These are phyloP conservation scores for Flexamia atlantica DNA, from an alignment of 2,888 invertebrate genomes.

Conservation along the genomic window DNA sequence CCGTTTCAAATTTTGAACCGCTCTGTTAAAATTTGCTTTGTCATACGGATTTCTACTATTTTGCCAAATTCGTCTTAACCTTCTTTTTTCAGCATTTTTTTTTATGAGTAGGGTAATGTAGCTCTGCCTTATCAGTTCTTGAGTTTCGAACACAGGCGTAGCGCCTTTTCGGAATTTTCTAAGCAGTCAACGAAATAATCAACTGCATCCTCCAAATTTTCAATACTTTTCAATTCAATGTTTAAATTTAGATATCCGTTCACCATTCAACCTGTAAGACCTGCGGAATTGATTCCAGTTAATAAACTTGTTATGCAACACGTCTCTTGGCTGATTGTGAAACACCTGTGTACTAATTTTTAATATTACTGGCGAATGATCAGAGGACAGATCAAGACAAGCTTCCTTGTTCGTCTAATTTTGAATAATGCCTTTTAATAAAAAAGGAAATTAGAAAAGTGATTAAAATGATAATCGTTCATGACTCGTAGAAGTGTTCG, in stretches of 20 bases:
- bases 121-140: neutral
- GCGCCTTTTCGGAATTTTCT: neutral
- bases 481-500: too few relatives aligned
- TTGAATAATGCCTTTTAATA: neutral
- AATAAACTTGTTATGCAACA: neutral
- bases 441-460: neutral
- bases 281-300: neutral
- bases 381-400: slow-evolving; percentile 8
- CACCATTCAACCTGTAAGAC: too few relatives aligned
- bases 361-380: slow-evolving; percentile 19
- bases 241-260: neutral
- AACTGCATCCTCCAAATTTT: neutral
- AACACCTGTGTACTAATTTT: neutral
- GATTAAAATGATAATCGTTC: too few relatives aligned
- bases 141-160: neutral
- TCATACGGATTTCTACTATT: slow-evolving; percentile 9
- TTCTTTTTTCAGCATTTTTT: neutral
- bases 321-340: neutral
- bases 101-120: slow-evolving; percentile 4
- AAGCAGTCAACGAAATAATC: neutral
- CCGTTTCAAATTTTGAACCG: neutral
- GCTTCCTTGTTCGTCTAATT: neutral
- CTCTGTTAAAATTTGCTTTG: slow-evolving; percentile 27
- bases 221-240: neutral
- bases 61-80: slow-evolving; percentile 1